phyloP scores from a whole-genome alignment of 2,888 invertebrate species.

The Lasioglossum lativentre region DNA sequence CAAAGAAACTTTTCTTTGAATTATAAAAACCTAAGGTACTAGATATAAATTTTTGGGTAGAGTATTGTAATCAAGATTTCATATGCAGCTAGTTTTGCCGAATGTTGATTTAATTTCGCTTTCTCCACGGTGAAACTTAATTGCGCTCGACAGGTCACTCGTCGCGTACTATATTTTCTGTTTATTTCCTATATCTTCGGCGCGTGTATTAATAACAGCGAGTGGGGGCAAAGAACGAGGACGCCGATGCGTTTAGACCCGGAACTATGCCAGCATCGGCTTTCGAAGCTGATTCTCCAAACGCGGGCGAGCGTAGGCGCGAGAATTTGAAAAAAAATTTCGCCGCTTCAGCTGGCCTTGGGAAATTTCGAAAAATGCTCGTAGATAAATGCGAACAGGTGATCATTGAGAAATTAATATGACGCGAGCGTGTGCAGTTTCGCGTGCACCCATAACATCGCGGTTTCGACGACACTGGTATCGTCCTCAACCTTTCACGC shows the following conservation, averaged over 20 bases:
- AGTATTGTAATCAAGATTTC: background rate
- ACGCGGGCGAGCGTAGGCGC: background rate
- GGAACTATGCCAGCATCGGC: background rate
- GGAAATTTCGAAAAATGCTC: background rate
- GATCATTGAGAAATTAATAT: background rate
- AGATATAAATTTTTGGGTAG: background rate
- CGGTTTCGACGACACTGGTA: slow-evolving; percentile 66
- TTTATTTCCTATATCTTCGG: background rate
- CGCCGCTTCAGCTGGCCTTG: background rate
- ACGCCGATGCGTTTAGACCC: background rate
- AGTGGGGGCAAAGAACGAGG: background rate
- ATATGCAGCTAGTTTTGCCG: too few species aligned
- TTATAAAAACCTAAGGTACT: background rate
- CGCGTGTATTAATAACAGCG: background rate
- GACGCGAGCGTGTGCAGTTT: slow-evolving; percentile 29
- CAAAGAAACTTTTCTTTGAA: background rate
- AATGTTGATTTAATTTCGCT: too few species aligned
- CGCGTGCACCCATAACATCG: slow-evolving; percentile 48
- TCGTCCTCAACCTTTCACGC: slow-evolving; percentile 59
- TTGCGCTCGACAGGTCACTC: too few species aligned
- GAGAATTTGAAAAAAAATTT: background rate
- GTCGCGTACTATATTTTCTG: background rate
- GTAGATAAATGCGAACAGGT: background rate
- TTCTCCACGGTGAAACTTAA: too few species aligned
- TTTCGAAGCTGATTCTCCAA: background rate